Percentiles rank a stretch among this genome's conserved stretches.
Evolutionary conservation across 2,113 vertebrate species (phyloP).

Genomic region (Bothrops jararaca): DNA sequence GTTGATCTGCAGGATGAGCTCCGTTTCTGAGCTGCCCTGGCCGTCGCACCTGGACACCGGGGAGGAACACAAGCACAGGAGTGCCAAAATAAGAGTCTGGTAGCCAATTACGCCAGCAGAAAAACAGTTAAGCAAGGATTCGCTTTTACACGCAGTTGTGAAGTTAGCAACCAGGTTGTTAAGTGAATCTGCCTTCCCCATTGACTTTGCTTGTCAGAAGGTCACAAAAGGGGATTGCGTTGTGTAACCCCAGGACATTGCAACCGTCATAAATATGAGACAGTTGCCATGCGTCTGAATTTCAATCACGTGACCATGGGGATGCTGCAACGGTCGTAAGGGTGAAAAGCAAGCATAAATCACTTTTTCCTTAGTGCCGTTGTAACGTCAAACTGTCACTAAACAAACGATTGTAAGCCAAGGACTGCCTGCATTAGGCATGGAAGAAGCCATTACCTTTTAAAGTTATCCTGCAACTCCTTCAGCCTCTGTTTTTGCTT

Average conservation of each 20-base stretch:
- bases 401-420: background rate
- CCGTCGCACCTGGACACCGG: constrained; percentile 71
- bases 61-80: background rate
- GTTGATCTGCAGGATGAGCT: constrained; percentile 78
- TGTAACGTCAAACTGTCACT: background rate
- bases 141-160: background rate
- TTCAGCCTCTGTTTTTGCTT: constrained; percentile 85
- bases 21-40: constrained; percentile 69
- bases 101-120: background rate
- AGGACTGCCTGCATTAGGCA: background rate
- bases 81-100: background rate
- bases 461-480: constrained; percentile 78
- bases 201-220: too few species aligned
- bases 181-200: background rate
- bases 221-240: too few species aligned
- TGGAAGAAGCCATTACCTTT: constrained; percentile 66
- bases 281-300: background rate
- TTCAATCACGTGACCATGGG: background rate
- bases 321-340: background rate
- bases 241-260: too few species aligned
- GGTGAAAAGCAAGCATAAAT: background rate
- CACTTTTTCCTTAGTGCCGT: background rate
- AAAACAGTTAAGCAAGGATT: background rate
- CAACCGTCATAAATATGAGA: background rate
- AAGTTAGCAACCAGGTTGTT: background rate